Conservation (phyloP, 2,888 invertebrate species). For the Laspeyria flexula region DNA sequence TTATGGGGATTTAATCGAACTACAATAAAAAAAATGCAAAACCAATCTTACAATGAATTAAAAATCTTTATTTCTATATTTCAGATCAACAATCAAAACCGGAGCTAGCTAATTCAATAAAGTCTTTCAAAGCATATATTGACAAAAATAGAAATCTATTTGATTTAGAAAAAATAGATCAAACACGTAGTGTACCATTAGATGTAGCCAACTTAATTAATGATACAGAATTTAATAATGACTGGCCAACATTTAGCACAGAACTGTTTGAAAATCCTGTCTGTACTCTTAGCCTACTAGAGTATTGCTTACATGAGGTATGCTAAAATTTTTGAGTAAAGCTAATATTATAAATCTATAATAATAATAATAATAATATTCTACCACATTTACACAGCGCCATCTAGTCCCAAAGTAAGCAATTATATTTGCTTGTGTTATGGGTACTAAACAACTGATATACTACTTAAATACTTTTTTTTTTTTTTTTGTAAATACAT, state of each 20-base stretch:
- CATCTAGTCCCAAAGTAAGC: too few relatives aligned
- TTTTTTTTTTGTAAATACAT: too few relatives aligned
- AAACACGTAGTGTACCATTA: constrained; percentile 85
- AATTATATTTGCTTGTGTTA: too few relatives aligned
- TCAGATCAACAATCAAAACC: constrained; percentile 65
- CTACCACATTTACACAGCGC: too few relatives aligned
- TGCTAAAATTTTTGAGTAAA: constrained; percentile 1
- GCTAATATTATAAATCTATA: neutral
- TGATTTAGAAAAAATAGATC: constrained; percentile 86
- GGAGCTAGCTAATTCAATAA: constrained; percentile 55
- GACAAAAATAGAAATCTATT: constrained; percentile 74
- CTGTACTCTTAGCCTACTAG: constrained; percentile 89
- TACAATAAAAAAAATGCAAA: too few relatives aligned
- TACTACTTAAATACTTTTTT: too few relatives aligned
- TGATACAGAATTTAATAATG: constrained; percentile 84
- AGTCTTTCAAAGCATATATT: constrained; percentile 64
- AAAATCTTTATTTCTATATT: too few relatives aligned
- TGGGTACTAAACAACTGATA: too few relatives aligned
- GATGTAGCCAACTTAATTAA: constrained; percentile 84
- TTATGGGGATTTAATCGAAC: too few relatives aligned
- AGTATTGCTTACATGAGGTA: constrained; percentile 93
- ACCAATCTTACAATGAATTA: too few relatives aligned
- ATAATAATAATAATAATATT: too few relatives aligned
- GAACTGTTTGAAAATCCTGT: constrained; percentile 90
- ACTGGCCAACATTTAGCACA: constrained; percentile 88